Percentiles rank a stretch among this genome's conserved stretches.
Conservation (phyloP, 2,113 vertebrate species). For the Enhydra lutris region DNA sequence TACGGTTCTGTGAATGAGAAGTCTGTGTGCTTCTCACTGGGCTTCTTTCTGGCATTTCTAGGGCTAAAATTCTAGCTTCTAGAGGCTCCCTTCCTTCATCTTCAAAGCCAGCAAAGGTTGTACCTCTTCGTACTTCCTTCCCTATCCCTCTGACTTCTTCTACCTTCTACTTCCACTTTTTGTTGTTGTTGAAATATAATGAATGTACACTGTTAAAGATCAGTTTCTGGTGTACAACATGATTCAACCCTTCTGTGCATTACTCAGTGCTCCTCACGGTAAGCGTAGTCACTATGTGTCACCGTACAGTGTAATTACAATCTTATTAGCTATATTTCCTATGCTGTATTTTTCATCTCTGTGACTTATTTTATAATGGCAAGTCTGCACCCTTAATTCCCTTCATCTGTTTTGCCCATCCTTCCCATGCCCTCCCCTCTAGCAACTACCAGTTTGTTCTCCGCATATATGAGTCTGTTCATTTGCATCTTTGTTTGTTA, state of each 20-base stretch:
- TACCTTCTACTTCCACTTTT: neutral
- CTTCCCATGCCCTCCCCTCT: neutral
- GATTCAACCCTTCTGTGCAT: neutral
- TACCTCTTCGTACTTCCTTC: neutral
- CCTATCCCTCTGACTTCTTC: neutral
- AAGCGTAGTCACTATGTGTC: neutral
- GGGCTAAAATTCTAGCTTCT: neutral
- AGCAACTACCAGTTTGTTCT: neutral
- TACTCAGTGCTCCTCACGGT: neutral
- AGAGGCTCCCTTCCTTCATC: accelerated
- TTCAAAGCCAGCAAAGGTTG: neutral
- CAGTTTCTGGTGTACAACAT: neutral
- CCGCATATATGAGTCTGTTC: neutral
- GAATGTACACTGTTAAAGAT: neutral
- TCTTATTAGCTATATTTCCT: neutral
- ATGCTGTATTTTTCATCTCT: neutral
- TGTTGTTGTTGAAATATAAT: neutral
- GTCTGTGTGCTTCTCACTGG: neutral
- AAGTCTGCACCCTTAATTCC: neutral
- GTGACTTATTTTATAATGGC: neutral
- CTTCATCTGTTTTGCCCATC: too few relatives aligned
- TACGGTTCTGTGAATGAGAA: neutral
- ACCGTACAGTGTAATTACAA: neutral
- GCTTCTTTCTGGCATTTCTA: neutral
- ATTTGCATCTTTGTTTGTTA: neutral